These are phyloP conservation scores for Heterotilapia buettikoferi DNA, from an alignment of 2,113 vertebrate genomes.

Conservation along the genomic window DNA sequence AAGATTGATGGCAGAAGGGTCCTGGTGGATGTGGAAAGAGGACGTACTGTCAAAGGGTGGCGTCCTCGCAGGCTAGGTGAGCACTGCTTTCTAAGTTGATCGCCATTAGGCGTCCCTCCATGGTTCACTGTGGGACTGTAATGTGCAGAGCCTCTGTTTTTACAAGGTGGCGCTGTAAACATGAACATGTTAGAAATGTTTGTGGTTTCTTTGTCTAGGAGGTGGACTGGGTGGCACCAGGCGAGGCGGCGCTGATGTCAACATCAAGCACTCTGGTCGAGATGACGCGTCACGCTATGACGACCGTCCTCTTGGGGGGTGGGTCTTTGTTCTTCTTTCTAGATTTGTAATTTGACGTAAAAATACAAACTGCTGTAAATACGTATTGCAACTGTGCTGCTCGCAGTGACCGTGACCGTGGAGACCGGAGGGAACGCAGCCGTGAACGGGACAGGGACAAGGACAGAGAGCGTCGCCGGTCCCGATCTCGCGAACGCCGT, in stretches of 20 bases:
- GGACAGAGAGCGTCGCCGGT: constrained; percentile 75
- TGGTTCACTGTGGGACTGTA: too few species aligned
- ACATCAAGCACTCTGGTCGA: constrained; percentile 89
- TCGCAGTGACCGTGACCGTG: constrained; percentile 57
- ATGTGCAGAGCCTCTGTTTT: not conserved
- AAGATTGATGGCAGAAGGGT: constrained; percentile 90
- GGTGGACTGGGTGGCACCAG: constrained; percentile 87
- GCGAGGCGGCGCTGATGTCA: constrained; percentile 88
- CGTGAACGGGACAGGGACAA: constrained; percentile 77
- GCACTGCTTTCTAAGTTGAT: not conserved
- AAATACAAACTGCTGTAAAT: not conserved
- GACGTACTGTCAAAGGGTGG: constrained; percentile 91
- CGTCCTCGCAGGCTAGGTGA: constrained; percentile 85
- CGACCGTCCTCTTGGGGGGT: constrained; percentile 74
- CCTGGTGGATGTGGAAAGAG: constrained; percentile 89
- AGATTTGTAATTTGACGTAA: not conserved
- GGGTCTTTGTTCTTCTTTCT: not conserved
- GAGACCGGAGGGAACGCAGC: constrained; percentile 78
- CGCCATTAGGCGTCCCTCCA: not conserved
- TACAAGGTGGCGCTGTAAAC: not conserved
- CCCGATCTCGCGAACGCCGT: constrained; percentile 81
- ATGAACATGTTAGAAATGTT: not conserved
- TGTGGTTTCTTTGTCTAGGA: constrained; percentile 55
- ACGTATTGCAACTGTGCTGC: not conserved
- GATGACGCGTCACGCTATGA: constrained; percentile 89